phyloP scores from a whole-genome alignment of 2,888 invertebrate genomes.

The Phanerotoma sp. region DNA sequence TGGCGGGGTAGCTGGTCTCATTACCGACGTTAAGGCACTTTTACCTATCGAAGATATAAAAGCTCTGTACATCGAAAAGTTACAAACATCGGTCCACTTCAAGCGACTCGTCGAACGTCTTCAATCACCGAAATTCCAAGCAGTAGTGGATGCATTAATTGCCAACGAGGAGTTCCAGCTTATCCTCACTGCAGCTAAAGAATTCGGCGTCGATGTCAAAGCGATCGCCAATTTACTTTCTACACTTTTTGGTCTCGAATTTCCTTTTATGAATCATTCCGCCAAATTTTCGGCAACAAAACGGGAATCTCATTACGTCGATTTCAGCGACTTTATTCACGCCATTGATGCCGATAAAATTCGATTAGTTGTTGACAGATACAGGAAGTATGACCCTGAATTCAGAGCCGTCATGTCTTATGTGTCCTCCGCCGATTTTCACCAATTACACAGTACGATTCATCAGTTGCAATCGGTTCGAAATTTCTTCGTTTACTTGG shows the following conservation, averaged over 20 bases:
- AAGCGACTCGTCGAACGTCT: conserved; percentile 37
- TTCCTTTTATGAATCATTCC: no score
- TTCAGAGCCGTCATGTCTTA: conserved; percentile 31
- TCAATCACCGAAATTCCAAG: conserved; percentile 34
- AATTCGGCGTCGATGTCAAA: conserved; percentile 26
- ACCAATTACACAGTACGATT: conserved; percentile 22
- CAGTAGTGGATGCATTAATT: conserved; percentile 31
- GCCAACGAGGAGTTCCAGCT: conserved; percentile 29
- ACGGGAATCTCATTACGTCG: no score
- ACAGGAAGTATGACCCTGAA: conserved; percentile 24
- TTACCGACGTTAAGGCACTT: conserved; percentile 37
- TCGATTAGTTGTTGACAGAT: conserved; percentile 24
- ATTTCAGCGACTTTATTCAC: conserved; percentile 16
- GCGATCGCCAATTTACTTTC: conserved; percentile 25
- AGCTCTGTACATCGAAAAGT: conserved; percentile 41
- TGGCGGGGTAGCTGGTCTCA: conserved; percentile 41
- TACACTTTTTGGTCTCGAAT: conserved; percentile 29
- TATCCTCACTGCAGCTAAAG: conserved; percentile 21
- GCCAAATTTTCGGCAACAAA: no score
- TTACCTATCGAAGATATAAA: conserved; percentile 44
- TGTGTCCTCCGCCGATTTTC: conserved; percentile 32
- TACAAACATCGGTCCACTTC: conserved; percentile 40
- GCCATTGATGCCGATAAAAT: conserved; percentile 17
- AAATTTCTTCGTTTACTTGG: conserved; percentile 26
- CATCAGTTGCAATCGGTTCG: conserved; percentile 30